Conservation (phyloP, 2,888 invertebrate genomes). For the Sminthurides aquaticus region DNA sequence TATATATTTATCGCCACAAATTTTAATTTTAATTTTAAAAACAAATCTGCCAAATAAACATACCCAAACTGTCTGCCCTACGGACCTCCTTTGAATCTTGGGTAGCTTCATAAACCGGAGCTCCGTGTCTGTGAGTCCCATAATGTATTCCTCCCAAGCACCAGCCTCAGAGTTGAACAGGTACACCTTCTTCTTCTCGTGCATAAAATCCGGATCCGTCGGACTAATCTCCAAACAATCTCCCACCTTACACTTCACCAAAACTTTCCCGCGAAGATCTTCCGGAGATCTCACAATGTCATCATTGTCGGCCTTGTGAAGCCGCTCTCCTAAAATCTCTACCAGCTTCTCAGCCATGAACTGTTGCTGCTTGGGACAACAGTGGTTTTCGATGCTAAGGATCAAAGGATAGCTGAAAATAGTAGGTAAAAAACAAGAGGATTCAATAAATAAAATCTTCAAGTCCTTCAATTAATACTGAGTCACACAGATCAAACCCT, state of each 20-base stretch:
- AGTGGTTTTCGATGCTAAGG: constrained; percentile 85
- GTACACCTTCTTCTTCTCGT: constrained; percentile 10
- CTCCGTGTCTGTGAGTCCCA: background rate
- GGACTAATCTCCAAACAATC: constrained; percentile 9
- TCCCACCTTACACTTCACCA: constrained; percentile 20
- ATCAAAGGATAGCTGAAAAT: constrained; percentile 66
- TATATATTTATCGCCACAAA: background rate
- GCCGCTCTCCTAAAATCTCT: constrained; percentile 77
- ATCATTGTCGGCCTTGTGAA: constrained; percentile 73
- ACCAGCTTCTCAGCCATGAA: constrained; percentile 75
- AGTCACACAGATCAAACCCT: no score
- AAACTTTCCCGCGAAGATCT: constrained; percentile 47
- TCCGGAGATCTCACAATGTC: constrained; percentile 72
- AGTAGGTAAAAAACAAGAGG: background rate
- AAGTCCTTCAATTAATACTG: no score
- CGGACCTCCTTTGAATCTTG: background rate
- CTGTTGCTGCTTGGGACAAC: constrained; percentile 77
- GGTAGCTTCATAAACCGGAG: background rate
- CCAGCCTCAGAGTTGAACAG: background rate
- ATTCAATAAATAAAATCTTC: background rate
- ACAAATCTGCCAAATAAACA: no score
- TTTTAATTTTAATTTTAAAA: background rate
- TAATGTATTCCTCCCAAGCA: background rate
- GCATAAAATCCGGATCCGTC: constrained; percentile 49
- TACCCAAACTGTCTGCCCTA: background rate